Evolutionary conservation across 2,888 invertebrate genomes (phyloP), one percentile per base, ranked within the genome.

Genomic region (Ormyrus pomaceus): DNA sequence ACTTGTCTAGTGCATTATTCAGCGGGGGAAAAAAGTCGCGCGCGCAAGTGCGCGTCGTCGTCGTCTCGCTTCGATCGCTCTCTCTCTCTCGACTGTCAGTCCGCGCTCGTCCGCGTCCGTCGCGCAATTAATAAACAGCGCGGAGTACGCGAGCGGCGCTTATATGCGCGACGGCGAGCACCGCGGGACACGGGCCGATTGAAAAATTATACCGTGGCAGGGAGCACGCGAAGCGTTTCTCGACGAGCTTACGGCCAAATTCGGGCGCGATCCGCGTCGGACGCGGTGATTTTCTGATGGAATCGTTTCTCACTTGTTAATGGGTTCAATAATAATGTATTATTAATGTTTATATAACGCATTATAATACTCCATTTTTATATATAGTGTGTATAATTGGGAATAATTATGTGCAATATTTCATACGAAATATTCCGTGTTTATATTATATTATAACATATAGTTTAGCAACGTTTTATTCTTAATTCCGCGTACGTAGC

Each of bases 91-190:
- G 56, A 48, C 58, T 48, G 74, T 58, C 74, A 65, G 19, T 46
- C 62, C 53, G 53, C 53, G n/a, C 13, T 58, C 50, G 19, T 19
- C 50, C 19, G 7, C 5, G 34, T 8, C 19, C 64, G 55, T 45
- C 64, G 34, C 48, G 71, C 71, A 76, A 80, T 80, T 80, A 80
- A 80, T 80, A 80, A 79, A 70, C 74, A 70, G 75, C 65, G 74
- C 64, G 19, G 19, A 2, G 65, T 56, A 64, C 58, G 2, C 19
- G 19, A 19, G 19, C 50, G 62, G 34, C 69, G 62, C 69, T 69
- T 76, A n/a, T 68, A 50, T n/a, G 19, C 58, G 56, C 48, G 56
- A 19, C 46, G 13, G 34, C 75, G 65, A 72, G 51, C 78, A 50
- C 19, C 19, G 19, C 19, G 19, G 19, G 19, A 2, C 68, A 11